Percentiles rank a stretch among this genome's conserved stretches.
These are phyloP conservation scores for Phortica variegata DNA, from an alignment of 1,140 invertebrate genomes.

Conservation along the genomic window DNA sequence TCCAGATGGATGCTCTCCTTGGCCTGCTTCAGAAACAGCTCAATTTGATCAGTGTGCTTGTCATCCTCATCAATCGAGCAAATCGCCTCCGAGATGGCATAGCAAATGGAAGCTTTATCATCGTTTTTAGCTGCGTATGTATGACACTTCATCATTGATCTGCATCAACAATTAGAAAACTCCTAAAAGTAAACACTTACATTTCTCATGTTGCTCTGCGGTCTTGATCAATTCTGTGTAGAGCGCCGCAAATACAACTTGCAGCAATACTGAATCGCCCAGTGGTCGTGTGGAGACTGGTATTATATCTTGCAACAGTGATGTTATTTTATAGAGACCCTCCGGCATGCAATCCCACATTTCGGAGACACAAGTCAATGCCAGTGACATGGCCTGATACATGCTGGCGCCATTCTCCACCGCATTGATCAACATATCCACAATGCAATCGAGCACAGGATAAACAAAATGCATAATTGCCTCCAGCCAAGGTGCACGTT, in stretches of 20 bases:
- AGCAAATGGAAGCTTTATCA: slow-evolving; percentile 51
- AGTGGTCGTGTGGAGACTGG: slow-evolving; percentile 67
- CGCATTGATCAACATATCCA: slow-evolving; percentile 64
- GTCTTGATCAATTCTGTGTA: slow-evolving; percentile 63
- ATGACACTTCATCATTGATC: neutral
- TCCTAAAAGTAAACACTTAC: slow-evolving; percentile 12
- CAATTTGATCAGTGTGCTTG: slow-evolving; percentile 71
- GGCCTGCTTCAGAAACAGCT: slow-evolving; percentile 62
- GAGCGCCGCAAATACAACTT: slow-evolving; percentile 64
- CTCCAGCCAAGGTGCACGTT: slow-evolving; percentile 71
- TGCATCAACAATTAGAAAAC: neutral
- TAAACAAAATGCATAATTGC: slow-evolving; percentile 66
- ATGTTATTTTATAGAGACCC: slow-evolving; percentile 60
- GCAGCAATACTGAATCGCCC: slow-evolving; percentile 68
- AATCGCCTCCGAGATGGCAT: slow-evolving; percentile 70
- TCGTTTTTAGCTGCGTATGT: slow-evolving; percentile 24
- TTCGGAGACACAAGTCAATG: slow-evolving; percentile 68
- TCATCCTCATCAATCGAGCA: slow-evolving; percentile 76
- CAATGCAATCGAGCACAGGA: slow-evolving; percentile 64
- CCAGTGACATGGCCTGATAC: slow-evolving; percentile 73
- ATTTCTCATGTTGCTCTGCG: slow-evolving; percentile 57
- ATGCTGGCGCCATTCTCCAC: slow-evolving; percentile 71
- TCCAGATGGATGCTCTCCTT: slow-evolving; percentile 57
- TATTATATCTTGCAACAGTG: slow-evolving; percentile 65
- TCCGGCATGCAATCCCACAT: slow-evolving; percentile 66